Percentiles rank a stretch among this genome's conserved stretches.
Evolutionary conservation across 1,140 invertebrate genomes (phyloP).

Genomic region (Drosophila triauraria): DNA sequence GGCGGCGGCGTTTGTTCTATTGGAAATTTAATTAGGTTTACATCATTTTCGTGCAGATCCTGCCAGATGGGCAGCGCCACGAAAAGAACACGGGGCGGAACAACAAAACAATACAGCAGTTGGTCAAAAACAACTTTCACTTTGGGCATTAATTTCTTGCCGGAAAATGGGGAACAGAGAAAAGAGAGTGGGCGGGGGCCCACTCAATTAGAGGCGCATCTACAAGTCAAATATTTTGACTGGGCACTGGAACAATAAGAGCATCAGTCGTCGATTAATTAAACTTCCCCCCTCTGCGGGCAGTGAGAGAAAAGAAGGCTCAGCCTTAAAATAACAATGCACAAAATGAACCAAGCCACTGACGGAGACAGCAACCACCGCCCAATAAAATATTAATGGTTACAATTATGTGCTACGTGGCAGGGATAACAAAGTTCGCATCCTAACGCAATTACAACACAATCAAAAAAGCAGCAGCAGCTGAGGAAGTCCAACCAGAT

Average conservation of each 20-base stretch:
- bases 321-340: constrained; percentile 40
- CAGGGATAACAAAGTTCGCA: constrained; percentile 57
- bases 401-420: constrained; percentile 75
- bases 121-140: constrained; percentile 69
- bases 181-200: background rate
- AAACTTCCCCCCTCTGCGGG: constrained; percentile 40
- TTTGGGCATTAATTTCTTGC: constrained; percentile 23
- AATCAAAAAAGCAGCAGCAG: constrained; percentile 64
- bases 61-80: constrained; percentile 66
- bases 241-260: constrained; percentile 62
- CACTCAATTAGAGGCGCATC: constrained; percentile 78
- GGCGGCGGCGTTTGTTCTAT: constrained; percentile 54
- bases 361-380: constrained; percentile 49
- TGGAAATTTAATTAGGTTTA: constrained; percentile 84
- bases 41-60: constrained; percentile 74
- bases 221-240: constrained; percentile 82
- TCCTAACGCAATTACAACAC: constrained; percentile 75
- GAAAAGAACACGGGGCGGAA: constrained; percentile 24
- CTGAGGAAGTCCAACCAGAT: constrained; percentile 34
- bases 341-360: constrained; percentile 42
- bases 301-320: constrained; percentile 1
- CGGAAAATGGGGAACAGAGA: background rate
- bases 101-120: constrained; percentile 46
- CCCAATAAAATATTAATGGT: constrained; percentile 80
- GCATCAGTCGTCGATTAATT: constrained; percentile 75